Conservation (phyloP, 2,888 invertebrate species). For the Chrysolina oricalcia region DNA sequence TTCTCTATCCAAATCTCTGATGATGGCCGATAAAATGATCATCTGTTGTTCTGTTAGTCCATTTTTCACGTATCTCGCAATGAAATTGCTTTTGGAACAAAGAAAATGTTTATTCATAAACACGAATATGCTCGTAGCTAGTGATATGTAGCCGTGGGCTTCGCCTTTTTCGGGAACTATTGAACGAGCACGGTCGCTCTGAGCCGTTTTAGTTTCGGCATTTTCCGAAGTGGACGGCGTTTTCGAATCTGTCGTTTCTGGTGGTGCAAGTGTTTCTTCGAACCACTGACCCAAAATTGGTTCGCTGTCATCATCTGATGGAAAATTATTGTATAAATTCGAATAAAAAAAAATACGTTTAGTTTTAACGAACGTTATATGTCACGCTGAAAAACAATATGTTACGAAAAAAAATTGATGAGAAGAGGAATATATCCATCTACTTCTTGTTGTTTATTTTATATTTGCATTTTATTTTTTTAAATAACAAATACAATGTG, state of each 20-base stretch:
- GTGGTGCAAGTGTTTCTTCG: constrained; percentile 92
- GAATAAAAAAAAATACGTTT: background rate
- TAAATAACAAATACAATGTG: too few species aligned
- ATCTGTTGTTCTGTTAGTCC: constrained; percentile 91
- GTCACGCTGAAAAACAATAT: too few species aligned
- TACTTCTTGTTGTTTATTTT: too few species aligned
- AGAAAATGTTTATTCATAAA: constrained; percentile 89
- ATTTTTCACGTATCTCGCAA: constrained; percentile 79
- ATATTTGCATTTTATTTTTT: too few species aligned
- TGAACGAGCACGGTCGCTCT: constrained; percentile 71
- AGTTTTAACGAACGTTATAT: too few species aligned
- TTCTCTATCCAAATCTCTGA: constrained; percentile 93
- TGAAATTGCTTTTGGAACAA: constrained; percentile 81
- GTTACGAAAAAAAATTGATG: too few species aligned
- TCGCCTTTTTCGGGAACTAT: constrained; percentile 86
- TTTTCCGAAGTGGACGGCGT: constrained; percentile 73
- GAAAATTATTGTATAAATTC: constrained; percentile 37
- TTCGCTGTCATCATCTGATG: constrained; percentile 83
- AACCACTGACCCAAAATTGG: constrained; percentile 94
- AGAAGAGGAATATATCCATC: too few species aligned
- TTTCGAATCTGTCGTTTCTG: constrained; percentile 78
- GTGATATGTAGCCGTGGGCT: constrained; percentile 87
- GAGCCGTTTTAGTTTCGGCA: constrained; percentile 72
- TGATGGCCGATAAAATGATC: constrained; percentile 88
- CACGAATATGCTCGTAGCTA: constrained; percentile 90